phyloP scores from a whole-genome alignment of 2,797 vertebrate species.

The Myotis daubentonii region DNA sequence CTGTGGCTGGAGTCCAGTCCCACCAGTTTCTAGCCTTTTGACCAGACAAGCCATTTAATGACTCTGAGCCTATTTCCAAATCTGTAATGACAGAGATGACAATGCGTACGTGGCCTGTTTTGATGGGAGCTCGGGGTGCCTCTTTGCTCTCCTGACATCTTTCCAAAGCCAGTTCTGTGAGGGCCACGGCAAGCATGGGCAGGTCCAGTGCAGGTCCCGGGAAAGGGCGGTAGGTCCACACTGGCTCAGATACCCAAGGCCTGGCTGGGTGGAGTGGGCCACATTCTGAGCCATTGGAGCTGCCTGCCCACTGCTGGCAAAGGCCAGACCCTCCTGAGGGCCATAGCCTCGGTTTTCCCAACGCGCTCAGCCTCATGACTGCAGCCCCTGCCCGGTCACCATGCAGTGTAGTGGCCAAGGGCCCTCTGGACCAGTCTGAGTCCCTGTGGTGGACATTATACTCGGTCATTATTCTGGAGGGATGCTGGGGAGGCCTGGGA shows the following conservation, averaged over 20 bases:
- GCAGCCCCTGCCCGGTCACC: background rate
- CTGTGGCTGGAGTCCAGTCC: accelerated
- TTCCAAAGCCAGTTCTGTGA: background rate
- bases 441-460: background rate
- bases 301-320: background rate
- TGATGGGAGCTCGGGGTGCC: background rate
- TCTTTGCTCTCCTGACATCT: background rate
- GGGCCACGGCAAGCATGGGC: accelerated
- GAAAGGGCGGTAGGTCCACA: background rate
- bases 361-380: background rate
- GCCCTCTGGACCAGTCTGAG: background rate
- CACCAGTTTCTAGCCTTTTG: background rate
- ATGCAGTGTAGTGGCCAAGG: background rate
- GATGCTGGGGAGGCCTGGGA: accelerated
- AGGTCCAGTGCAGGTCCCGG: background rate
- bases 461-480: background rate
- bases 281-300: background rate
- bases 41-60: background rate
- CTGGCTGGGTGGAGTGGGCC: background rate
- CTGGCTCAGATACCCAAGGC: background rate
- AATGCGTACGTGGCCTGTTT: background rate
- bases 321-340: background rate
- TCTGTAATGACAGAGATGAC: background rate
- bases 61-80: background rate
- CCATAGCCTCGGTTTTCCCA: too few relatives aligned